phyloP scores from a whole-genome alignment of 2,113 vertebrate species.

The Benitochromis conjunctus region DNA sequence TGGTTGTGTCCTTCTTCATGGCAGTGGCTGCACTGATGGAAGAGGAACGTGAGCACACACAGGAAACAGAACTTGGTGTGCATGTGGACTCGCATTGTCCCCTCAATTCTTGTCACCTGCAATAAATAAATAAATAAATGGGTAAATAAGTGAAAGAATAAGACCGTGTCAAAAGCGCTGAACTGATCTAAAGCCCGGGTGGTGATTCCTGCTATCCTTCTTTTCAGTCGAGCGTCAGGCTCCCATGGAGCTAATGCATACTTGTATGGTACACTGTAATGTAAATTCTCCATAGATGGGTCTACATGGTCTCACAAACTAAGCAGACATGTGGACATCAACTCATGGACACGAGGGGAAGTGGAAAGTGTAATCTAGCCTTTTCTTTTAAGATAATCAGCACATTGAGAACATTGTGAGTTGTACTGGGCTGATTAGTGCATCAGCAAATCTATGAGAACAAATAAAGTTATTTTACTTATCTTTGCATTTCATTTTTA shows the following conservation, averaged over 20 bases:
- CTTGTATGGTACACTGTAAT: neutral
- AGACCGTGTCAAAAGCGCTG: neutral
- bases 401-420: neutral
- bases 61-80: constrained; percentile 97
- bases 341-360: neutral
- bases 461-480: neutral
- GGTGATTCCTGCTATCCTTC: neutral
- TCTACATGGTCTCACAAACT: neutral
- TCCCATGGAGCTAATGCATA: neutral
- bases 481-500: neutral
- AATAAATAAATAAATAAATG: neutral
- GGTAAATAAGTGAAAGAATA: neutral
- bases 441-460: neutral
- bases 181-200: neutral
- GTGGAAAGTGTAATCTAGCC: no score
- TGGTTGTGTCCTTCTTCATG: constrained; percentile 76
- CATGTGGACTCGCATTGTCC: constrained; percentile 89
- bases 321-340: neutral
- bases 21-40: constrained; percentile 89
- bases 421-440: neutral
- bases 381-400: no score
- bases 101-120: constrained; percentile 61
- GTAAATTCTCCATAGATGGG: neutral
- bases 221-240: neutral
- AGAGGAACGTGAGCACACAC: constrained; percentile 92